These are phyloP conservation scores for Gobiocypris rarus DNA, from an alignment of 2,113 vertebrate species.

Conservation along the genomic window DNA sequence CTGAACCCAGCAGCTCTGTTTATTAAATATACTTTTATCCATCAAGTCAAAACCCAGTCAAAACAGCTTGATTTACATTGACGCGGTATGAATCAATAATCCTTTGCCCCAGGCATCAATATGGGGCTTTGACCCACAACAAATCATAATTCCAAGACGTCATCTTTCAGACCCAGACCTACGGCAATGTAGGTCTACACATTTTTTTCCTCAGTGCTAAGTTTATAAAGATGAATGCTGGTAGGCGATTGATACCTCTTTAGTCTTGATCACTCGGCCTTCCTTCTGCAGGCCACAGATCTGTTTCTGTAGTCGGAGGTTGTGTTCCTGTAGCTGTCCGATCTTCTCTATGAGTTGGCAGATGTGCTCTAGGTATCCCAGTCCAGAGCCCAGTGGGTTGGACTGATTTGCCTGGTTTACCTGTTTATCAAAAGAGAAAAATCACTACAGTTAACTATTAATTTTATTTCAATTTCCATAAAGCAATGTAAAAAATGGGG, in stretches of 20 bases:
- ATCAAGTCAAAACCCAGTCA: constrained; percentile 11
- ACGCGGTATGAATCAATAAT: constrained; percentile 31
- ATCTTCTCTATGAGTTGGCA: constrained; percentile 90
- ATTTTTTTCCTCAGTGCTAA: neutral
- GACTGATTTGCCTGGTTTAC: constrained; percentile 71
- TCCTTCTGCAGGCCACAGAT: constrained; percentile 80
- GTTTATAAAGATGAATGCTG: neutral
- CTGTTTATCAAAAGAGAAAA: constrained; percentile 65
- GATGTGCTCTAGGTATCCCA: constrained; percentile 87
- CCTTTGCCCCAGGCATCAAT: neutral
- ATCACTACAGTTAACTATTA: no score
- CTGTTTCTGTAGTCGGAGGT: constrained; percentile 82
- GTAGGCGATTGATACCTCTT: constrained; percentile 73
- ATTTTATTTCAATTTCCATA: neutral
- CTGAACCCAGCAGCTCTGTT: constrained; percentile 41
- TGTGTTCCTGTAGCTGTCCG: constrained; percentile 85
- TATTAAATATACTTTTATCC: constrained; percentile 43
- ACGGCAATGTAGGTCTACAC: neutral
- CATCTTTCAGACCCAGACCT: constrained; percentile 7
- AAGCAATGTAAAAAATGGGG: neutral
- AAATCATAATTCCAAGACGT: neutral
- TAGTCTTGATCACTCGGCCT: constrained; percentile 74
- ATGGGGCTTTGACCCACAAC: constrained; percentile 7
- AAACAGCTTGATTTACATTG: constrained; percentile 35
- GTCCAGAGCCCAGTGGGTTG: constrained; percentile 76